These are phyloP conservation scores for Bos indicus DNA, from an alignment of 2,113 vertebrate genomes.

Conservation along the genomic window DNA sequence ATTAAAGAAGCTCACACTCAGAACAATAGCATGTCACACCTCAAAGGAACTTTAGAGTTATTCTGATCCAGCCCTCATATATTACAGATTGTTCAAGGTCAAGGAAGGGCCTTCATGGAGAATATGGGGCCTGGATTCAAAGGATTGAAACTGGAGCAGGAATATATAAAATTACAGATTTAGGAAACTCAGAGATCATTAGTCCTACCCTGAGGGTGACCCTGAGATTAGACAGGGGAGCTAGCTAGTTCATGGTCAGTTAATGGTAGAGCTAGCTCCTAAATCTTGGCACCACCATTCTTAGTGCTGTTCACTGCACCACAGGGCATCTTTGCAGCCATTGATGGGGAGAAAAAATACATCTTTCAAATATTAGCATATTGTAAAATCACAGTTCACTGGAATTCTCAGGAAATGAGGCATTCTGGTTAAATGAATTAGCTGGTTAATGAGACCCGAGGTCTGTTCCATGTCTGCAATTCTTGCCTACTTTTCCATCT, in stretches of 20 bases:
- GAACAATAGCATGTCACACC: background rate
- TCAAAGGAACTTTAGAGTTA: background rate
- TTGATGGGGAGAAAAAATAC: background rate
- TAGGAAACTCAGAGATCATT: background rate
- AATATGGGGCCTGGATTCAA: background rate
- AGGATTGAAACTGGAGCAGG: background rate
- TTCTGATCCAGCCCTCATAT: background rate
- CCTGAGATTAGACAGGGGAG: background rate
- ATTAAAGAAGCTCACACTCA: background rate
- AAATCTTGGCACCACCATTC: background rate
- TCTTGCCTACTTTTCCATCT: slow-evolving; percentile 5
- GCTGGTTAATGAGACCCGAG: background rate
- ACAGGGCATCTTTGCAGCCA: background rate
- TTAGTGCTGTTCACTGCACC: background rate
- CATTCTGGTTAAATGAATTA: slow-evolving; percentile 48
- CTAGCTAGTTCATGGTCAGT: background rate
- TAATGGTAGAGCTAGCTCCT: background rate
- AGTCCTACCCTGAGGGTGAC: background rate
- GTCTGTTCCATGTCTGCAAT: background rate
- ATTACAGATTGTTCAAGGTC: background rate
- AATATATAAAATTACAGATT: background rate
- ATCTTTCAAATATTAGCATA: slow-evolving; percentile 6
- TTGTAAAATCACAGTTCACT: slow-evolving; percentile 25
- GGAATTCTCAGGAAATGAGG: background rate
- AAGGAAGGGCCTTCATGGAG: background rate